A percentile compares a stretch with the other conserved stretches of the same genome.
Conservation (phyloP, 2,113 vertebrate species). For the Trichechus manatus region DNA sequence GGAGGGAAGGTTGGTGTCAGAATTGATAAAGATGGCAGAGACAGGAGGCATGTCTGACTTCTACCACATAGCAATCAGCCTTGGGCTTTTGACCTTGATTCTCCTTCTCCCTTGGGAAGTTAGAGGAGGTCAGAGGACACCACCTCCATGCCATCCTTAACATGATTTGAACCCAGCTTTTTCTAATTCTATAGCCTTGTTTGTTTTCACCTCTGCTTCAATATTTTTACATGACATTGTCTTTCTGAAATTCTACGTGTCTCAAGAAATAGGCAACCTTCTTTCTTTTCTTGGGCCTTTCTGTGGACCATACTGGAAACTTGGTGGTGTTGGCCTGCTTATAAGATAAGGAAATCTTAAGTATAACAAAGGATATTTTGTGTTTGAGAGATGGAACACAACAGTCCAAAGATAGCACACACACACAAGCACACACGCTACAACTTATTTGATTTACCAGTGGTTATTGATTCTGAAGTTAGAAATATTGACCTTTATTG, state of each 20-base stretch:
- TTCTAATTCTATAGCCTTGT: fast-evolving
- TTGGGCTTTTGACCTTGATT: too few species aligned
- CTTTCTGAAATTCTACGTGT: not conserved
- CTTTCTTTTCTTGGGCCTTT: not conserved
- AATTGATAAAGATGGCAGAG: too few species aligned
- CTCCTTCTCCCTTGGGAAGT: too few species aligned
- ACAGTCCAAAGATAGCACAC: not conserved
- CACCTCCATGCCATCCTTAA: too few species aligned
- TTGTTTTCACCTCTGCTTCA: not conserved
- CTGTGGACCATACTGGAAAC: not conserved
- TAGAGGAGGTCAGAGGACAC: too few species aligned
- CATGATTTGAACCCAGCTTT: not conserved
- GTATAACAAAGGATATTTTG: fast-evolving
- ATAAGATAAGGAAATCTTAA: fast-evolving
- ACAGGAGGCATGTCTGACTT: too few species aligned
- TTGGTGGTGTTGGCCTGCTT: too few species aligned
- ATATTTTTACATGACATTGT: not conserved
- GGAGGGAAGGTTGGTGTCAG: too few species aligned
- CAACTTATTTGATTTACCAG: not conserved
- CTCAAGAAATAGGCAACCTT: fast-evolving
- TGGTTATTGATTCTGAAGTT: not conserved
- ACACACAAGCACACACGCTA: not conserved
- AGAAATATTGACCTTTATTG: not conserved
- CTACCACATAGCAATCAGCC: too few species aligned
- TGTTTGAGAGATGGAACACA: not conserved